These are phyloP conservation scores for Bicyclus anynana DNA, from an alignment of 1,140 invertebrate genomes.

Conservation along the genomic window DNA sequence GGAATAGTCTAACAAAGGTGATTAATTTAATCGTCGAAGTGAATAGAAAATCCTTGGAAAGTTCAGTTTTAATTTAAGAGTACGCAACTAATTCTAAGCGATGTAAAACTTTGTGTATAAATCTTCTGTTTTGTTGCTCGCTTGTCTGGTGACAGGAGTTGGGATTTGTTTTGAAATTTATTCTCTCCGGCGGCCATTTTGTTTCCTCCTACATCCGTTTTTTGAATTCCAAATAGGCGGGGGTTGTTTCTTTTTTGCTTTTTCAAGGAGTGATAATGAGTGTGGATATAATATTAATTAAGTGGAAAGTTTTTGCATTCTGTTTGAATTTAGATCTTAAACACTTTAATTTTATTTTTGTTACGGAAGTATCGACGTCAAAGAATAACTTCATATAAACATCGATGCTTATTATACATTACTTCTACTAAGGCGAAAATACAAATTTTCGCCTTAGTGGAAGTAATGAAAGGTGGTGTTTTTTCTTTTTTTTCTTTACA, in stretches of 20 bases:
- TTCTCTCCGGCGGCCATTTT: slow-evolving; percentile 47
- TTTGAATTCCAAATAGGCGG: slow-evolving; percentile 52
- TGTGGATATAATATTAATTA: slow-evolving; percentile 21
- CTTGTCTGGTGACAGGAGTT: slow-evolving; percentile 52
- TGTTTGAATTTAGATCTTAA: no score
- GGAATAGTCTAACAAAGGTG: no score
- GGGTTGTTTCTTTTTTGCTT: slow-evolving; percentile 19
- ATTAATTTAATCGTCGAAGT: slow-evolving; percentile 15
- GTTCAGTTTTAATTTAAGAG: slow-evolving; percentile 16
- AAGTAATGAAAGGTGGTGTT: no score
- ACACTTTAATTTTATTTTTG: no score
- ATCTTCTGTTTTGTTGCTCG: slow-evolving; percentile 43
- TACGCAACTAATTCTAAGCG: slow-evolving; percentile 22
- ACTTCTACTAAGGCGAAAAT: no score
- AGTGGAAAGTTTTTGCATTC: neutral
- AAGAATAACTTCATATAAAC: no score
- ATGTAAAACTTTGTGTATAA: slow-evolving; percentile 29
- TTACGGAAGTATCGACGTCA: no score
- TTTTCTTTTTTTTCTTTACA: no score
- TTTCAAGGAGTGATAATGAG: slow-evolving; percentile 16
- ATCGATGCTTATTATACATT: no score
- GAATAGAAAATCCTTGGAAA: slow-evolving; percentile 10
- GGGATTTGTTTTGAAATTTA: slow-evolving; percentile 65
- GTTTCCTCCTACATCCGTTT: slow-evolving; percentile 51
- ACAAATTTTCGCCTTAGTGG: no score